These are phyloP conservation scores for Bimastos eiseni DNA, from an alignment of 2,888 invertebrate species.

Conservation along the genomic window DNA sequence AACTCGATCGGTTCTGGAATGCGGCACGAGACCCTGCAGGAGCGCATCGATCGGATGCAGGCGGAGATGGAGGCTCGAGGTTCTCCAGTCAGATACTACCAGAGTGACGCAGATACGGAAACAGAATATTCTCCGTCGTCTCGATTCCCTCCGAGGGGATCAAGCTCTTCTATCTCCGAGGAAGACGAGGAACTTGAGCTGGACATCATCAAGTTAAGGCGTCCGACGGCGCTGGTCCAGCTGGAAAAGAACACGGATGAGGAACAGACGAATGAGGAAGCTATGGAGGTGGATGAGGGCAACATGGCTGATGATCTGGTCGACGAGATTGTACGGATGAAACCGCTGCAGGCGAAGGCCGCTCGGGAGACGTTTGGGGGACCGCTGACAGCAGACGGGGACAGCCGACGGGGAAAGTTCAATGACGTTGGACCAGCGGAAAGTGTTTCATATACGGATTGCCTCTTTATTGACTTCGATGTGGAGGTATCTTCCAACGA, in stretches of 20 bases:
- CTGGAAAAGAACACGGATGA: not conserved
- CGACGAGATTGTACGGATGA: conserved; percentile 16
- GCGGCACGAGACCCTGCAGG: not conserved
- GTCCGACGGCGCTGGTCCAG: not conserved
- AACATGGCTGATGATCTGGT: conserved; percentile 13
- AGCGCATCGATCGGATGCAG: conserved; percentile 9
- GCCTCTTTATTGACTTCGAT: not conserved
- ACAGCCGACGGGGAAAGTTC: not conserved
- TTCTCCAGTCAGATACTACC: not conserved
- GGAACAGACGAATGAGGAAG: not conserved
- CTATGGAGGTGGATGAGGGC: conserved; percentile 7
- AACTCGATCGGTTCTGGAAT: too few species aligned
- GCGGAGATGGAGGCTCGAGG: not conserved
- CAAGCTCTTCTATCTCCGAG: not conserved
- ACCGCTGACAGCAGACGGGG: not conserved
- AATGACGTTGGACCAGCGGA: not conserved
- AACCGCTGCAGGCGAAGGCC: not conserved
- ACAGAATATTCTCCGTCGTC: not conserved
- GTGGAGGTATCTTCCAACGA: not conserved
- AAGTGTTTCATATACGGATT: not conserved
- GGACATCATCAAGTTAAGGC: conserved; percentile 10
- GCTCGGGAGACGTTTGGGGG: not conserved
- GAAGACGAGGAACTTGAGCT: conserved; percentile 1
- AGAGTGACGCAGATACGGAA: conserved; percentile 14
- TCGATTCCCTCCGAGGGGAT: not conserved